Conservation (phyloP, 1,140 invertebrate species). For the Elysia chlorotica region DNA sequence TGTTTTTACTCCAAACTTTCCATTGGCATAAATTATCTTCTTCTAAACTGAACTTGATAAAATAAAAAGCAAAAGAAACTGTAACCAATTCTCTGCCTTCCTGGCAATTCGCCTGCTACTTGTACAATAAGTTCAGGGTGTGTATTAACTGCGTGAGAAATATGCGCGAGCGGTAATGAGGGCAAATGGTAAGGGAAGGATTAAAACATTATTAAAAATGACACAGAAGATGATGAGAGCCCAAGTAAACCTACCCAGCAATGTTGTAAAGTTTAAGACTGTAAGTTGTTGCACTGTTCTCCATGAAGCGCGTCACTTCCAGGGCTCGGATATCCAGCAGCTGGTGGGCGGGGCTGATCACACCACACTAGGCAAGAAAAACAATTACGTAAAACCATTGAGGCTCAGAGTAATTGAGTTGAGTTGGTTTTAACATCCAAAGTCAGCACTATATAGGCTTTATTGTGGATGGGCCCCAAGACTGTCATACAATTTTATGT, state of each 20-base stretch:
- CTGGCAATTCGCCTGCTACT: not conserved
- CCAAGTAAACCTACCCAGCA: conserved; percentile 43
- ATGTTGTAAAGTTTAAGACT: conserved; percentile 57
- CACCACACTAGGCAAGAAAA: conserved; percentile 57
- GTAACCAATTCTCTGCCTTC: not conserved
- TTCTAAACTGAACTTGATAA: no score
- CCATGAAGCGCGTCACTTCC: conserved; percentile 57
- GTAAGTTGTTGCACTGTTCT: conserved; percentile 53
- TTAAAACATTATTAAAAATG: not conserved
- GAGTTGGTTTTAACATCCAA: no score
- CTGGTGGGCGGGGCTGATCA: conserved; percentile 61
- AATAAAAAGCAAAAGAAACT: not conserved
- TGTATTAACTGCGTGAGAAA: not conserved
- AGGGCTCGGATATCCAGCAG: conserved; percentile 56
- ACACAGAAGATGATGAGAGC: not conserved
- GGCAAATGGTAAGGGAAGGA: not conserved
- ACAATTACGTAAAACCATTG: conserved; percentile 7
- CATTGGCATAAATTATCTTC: no score
- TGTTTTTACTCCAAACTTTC: no score
- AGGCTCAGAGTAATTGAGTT: no score
- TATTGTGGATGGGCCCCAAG: no score
- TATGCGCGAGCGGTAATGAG: not conserved
- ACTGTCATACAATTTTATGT: no score
- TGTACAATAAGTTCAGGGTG: not conserved
- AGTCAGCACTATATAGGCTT: no score